Conservation (phyloP, 2,888 invertebrate species). For the Stenoptilia bipunctidactyla region DNA sequence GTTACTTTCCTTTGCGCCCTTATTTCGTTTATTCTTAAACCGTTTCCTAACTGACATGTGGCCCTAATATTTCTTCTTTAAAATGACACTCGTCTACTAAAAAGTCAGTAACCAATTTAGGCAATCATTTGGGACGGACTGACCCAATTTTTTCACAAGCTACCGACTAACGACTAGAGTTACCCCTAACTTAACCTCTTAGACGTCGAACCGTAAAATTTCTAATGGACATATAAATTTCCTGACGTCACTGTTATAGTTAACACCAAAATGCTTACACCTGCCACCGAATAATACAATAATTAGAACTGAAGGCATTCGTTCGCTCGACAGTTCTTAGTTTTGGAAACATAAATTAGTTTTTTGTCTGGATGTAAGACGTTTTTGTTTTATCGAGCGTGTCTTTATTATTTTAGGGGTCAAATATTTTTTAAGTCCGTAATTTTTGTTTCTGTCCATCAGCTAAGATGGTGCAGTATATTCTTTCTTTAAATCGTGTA, state of each 20-base stretch:
- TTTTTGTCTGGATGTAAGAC: constrained; percentile 13
- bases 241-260: constrained; percentile 22
- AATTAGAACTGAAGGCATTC: constrained; percentile 35
- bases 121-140: no score
- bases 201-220: constrained; percentile 31
- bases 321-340: neutral
- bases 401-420: constrained; percentile 3
- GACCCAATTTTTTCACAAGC: no score
- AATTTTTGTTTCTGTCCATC: no score
- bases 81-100: neutral
- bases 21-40: no score
- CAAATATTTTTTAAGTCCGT: no score
- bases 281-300: constrained; percentile 45
- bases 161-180: constrained; percentile 6
- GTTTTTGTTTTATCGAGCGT: constrained; percentile 13
- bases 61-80: neutral
- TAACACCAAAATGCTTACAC: constrained; percentile 24
- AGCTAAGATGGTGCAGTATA: no score
- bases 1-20: no score
- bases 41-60: no score
- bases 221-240: constrained; percentile 49
- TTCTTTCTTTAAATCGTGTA: no score
- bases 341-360: constrained; percentile 18
- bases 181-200: constrained; percentile 22
- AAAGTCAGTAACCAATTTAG: no score